Percentiles rank a stretch among this genome's conserved stretches.
Evolutionary conservation across 2,113 vertebrate genomes (phyloP).

Genomic region (Callospermophilus lateralis): DNA sequence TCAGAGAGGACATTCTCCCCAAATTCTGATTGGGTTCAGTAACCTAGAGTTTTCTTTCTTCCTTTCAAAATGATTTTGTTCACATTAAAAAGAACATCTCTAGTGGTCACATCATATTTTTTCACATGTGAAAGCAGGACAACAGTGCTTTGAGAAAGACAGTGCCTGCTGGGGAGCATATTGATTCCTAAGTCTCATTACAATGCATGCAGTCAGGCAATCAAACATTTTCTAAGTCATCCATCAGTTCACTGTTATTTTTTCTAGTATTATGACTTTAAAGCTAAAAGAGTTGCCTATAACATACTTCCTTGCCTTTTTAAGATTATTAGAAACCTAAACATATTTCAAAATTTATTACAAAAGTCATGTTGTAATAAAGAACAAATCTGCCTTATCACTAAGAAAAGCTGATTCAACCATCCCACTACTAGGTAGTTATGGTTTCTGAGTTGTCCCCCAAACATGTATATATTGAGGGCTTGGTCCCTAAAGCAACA

Average conservation of each 20-base stretch:
- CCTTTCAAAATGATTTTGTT: slow-evolving; percentile 6
- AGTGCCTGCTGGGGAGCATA: neutral
- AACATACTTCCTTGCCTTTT: neutral
- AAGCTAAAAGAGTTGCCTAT: neutral
- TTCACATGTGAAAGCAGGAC: neutral
- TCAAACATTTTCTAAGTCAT: neutral
- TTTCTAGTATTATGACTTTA: neutral
- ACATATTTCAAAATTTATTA: neutral
- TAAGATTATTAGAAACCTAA: neutral
- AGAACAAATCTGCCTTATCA: neutral
- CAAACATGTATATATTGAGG: neutral
- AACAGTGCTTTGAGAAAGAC: neutral
- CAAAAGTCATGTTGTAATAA: neutral
- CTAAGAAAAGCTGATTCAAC: neutral
- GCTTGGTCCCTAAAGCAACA: neutral
- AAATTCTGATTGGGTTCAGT: neutral
- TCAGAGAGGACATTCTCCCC: neutral
- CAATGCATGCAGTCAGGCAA: neutral
- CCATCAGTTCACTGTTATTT: neutral
- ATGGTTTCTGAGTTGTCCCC: neutral
- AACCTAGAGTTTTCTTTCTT: neutral
- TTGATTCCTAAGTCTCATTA: neutral
- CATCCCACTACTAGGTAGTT: neutral
- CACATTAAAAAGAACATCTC: neutral
- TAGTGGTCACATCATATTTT: neutral